A percentile compares a stretch with the other conserved stretches of the same genome.
phyloP scores from a whole-genome alignment of 2,113 vertebrate genomes.

The Synodontis membranacea region DNA sequence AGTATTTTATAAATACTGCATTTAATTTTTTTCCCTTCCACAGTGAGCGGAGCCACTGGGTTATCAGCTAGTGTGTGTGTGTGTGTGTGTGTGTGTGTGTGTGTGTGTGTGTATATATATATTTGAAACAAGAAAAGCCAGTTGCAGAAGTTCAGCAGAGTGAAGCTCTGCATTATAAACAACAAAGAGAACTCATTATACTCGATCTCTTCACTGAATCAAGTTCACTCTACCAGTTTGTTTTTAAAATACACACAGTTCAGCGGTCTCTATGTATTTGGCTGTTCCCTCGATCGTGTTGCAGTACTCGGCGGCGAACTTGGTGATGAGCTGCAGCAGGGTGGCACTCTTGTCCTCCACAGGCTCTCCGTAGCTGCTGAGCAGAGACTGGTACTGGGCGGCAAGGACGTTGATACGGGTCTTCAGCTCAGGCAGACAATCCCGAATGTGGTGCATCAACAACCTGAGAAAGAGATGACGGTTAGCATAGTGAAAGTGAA shows the following conservation, averaged over 20 bases:
- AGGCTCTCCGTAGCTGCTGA: slow-evolving; percentile 93
- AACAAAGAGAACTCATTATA: not conserved
- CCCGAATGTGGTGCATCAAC: slow-evolving; percentile 97
- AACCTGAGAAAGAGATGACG: slow-evolving; percentile 69
- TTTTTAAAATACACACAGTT: slow-evolving; percentile 82
- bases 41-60: too few species aligned
- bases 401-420: slow-evolving; percentile 95
- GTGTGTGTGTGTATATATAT: too few species aligned
- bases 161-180: not conserved
- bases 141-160: not conserved
- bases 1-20: too few species aligned
- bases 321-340: slow-evolving; percentile 96
- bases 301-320: slow-evolving; percentile 98
- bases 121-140: not conserved
- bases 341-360: slow-evolving; percentile 95
- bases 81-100: too few species aligned
- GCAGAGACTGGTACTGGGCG: slow-evolving; percentile 93
- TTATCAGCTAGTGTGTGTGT: too few species aligned
- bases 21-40: too few species aligned
- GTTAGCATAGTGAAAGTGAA: not conserved
- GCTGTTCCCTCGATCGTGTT: slow-evolving; percentile 98
- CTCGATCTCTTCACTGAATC: not conserved
- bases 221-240: not conserved
- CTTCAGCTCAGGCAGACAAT: slow-evolving; percentile 96
- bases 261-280: slow-evolving; percentile 97